These are phyloP conservation scores for Philypnodon macrostomus DNA, from an alignment of 2,797 vertebrate species.

Conservation along the genomic window DNA sequence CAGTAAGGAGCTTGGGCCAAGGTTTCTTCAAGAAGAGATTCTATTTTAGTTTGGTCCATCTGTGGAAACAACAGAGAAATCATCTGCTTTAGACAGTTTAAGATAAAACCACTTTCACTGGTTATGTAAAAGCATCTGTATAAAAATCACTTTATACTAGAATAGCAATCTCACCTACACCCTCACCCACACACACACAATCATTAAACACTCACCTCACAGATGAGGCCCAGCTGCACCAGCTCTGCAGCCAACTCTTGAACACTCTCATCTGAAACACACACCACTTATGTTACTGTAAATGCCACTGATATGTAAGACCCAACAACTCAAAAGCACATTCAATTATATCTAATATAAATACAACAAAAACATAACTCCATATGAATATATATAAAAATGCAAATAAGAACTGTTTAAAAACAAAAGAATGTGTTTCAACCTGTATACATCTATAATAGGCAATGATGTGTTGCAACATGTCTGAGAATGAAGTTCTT, in stretches of 20 bases:
- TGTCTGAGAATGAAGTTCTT: conserved; percentile 13
- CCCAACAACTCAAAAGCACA: too few species aligned
- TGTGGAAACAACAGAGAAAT: conserved; percentile 54
- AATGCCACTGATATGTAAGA: not conserved
- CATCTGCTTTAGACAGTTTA: conserved; percentile 6
- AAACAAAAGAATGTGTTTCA: conserved; percentile 29
- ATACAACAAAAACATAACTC: not conserved
- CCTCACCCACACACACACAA: conserved; percentile 2
- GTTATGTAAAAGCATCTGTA: not conserved
- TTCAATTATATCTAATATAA: not conserved
- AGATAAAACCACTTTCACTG: not conserved
- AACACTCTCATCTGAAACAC: conserved; percentile 87
- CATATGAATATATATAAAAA: not conserved
- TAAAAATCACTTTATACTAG: conserved; percentile 1
- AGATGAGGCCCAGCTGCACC: conserved; percentile 94
- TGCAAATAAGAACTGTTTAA: too few species aligned
- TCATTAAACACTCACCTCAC: conserved; percentile 81
- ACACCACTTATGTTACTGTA: conserved; percentile 15
- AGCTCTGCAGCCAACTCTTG: conserved; percentile 89
- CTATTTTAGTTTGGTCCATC: conserved; percentile 88
- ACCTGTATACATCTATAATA: conserved; percentile 13
- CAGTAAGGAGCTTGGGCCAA: conserved; percentile 86
- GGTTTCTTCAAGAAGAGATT: conserved; percentile 90
- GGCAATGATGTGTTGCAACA: conserved; percentile 22
- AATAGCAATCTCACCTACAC: conserved; percentile 14